Evolutionary conservation across 2,797 vertebrate species (phyloP), one percentile per base, ranked within the genome.

Genomic region (Poeciliopsis gracilis): DNA sequence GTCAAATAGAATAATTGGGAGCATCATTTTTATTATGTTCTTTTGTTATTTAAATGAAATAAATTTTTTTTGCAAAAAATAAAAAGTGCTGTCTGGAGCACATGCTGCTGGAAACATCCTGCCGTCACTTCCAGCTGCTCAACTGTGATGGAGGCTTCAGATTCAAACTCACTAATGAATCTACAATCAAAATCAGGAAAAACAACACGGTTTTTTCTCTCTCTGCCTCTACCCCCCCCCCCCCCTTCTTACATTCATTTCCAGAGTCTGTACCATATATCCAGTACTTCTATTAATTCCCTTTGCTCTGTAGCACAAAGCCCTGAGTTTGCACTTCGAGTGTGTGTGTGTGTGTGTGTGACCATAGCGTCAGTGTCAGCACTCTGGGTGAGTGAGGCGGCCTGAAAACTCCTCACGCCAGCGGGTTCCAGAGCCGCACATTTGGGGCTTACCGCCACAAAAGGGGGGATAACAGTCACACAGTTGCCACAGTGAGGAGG

Each of bases 381-480:
- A 95, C 84, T 95, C 86, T 87, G 73, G 61, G 79, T 47, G 84
- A 87, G 87, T 84, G 83, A 84, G 91, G 87, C 67, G 88, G 88
- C 86, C 82, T 55, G 77, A 95, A 95, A 95, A 94, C 76, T 94
- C 91, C 90, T 87, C 94, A 93, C 90, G 91, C 93, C 92, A 95
- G 94, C 93, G 85, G 89, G 90, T 95, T 95, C 92, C 87, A 67
- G 57, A 79, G 83, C 84, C 85, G 91, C 89, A 90, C 86, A 93
- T 85, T 71, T 92, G 71, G 76, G 92, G 92, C 90, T 96, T 96
- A 95, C 49, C 81, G 81, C 86, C 88, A 96, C 95, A 96, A 96
- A 95, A 92, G 94, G 78, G 76, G 81, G 93, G 94, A 95, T 96
- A 91, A 94, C 81, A 72, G 87, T 86, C 81, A 85, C 91, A 94